These are phyloP conservation scores for Euclidia mi DNA, from an alignment of 2,888 invertebrate genomes.

Conservation along the genomic window DNA sequence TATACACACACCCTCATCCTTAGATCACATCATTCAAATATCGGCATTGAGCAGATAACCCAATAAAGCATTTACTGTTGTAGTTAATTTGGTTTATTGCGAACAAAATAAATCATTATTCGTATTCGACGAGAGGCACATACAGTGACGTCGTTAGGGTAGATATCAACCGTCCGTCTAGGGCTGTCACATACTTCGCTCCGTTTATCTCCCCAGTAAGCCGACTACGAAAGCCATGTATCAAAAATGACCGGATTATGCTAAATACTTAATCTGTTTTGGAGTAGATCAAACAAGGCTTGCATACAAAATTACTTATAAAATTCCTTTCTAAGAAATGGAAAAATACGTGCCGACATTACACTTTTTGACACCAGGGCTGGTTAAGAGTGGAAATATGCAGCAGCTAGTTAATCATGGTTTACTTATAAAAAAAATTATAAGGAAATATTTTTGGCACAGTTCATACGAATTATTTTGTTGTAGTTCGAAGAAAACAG, in stretches of 20 bases:
- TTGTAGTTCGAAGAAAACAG: no score
- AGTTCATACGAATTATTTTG: no score
- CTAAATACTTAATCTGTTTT: conserved; percentile 56
- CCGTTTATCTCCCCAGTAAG: conserved; percentile 29
- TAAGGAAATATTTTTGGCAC: no score
- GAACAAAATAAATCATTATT: conserved; percentile 47
- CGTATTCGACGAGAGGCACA: conserved; percentile 38
- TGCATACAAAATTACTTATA: conserved; percentile 31
- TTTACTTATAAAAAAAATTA: no score
- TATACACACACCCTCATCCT: no score
- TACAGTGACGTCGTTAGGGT: no score
- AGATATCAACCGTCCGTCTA: conserved; percentile 37
- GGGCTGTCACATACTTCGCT: conserved; percentile 47
- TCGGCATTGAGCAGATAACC: conserved; percentile 11
- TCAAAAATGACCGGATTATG: conserved; percentile 56
- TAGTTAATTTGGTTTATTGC: conserved; percentile 45
- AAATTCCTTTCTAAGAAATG: conserved; percentile 20
- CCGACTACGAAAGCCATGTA: conserved; percentile 31
- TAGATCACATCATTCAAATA: no score
- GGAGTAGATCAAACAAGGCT: no score
- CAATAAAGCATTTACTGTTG: no score
- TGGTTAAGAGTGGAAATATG: neutral
- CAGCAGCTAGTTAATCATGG: no score
- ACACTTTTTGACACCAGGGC: conserved; percentile 2
- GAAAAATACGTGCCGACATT: conserved; percentile 20